Evolutionary conservation across 1,140 invertebrate species (phyloP), one percentile per base, ranked within the genome.

Genomic region (Nasonia vitripennis): DNA sequence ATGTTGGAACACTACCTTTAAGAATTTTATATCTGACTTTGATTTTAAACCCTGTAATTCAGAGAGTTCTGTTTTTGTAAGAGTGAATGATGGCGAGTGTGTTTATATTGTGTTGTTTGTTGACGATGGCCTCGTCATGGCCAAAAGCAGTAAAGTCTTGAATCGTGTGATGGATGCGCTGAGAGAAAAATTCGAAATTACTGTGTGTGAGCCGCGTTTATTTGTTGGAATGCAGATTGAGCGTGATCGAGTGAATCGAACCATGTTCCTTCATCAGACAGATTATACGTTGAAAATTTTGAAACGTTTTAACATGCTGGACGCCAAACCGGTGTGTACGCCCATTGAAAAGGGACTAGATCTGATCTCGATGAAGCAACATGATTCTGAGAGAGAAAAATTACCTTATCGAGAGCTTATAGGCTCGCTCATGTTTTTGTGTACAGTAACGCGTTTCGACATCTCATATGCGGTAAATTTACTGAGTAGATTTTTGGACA

Each of bases 361-460:
- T 55, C 51, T 55, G 51, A 11, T 17, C 17, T 9, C 17, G 51
- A 55, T 55, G 51, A 55, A 55, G 51, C 51, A 55, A 9, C 2
- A 55, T 55, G 17, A 55, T 55, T 55, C 51, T 11, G 51, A 17
- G 17, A 27, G 27, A 27, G 27, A 27, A 27, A 27, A 27, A 27
- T 27, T 27, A 27, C 27, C 27, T 27, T 27, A 71, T n/a, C 11
- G 68, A 71, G 68, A 71, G 27, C 20, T 31, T n/a, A n/a, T 71
- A 20, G 68, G 68, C 7, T 71, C 68, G 9, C 68, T 71, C 27
- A 71, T 71, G 68, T 71, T 71, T 71, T n/a, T 71, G n/a, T 55
- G 27, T 71, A 31, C 20, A 17, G 20, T 71, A 20, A 92, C 93
- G 78, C 77, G 94, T 62, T 93, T 93, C 81, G 92, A 94, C 88